Conservation (phyloP, 2,888 invertebrate species). For the Agrypnus murinus region DNA sequence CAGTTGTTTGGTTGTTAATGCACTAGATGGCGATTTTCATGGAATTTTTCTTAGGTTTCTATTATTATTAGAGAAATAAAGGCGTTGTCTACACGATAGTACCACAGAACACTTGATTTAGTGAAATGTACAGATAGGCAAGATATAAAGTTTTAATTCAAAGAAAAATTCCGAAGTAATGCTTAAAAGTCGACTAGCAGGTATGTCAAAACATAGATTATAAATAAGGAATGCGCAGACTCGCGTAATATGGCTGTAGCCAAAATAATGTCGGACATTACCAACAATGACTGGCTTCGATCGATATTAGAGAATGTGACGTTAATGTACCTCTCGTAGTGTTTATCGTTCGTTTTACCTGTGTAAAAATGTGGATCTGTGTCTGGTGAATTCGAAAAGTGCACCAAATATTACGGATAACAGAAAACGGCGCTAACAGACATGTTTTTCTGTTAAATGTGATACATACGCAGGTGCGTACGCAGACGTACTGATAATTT, state of each 20-base stretch:
- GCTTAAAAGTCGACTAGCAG: constrained; percentile 5
- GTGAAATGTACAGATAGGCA: neutral
- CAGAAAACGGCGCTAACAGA: constrained; percentile 68
- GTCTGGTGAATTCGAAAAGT: constrained; percentile 62
- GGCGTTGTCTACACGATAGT: constrained; percentile 3
- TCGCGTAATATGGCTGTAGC: constrained; percentile 79
- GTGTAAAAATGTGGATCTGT: constrained; percentile 65
- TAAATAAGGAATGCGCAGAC: constrained; percentile 76
- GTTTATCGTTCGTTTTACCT: constrained; percentile 63
- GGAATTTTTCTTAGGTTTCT: neutral
- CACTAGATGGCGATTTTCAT: neutral
- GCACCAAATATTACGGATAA: constrained; percentile 62
- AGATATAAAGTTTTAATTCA: neutral
- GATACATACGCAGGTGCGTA: constrained; percentile 91
- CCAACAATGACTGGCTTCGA: constrained; percentile 74
- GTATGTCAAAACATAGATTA: constrained; percentile 55
- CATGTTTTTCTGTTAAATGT: constrained; percentile 71
- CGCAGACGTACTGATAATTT: constrained; percentile 93
- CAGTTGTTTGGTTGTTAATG: too few relatives aligned
- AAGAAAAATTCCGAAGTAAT: constrained; percentile 6
- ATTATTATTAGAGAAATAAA: constrained; percentile 4
- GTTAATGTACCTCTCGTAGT: constrained; percentile 68
- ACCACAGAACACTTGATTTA: neutral
- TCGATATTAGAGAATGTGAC: constrained; percentile 75
- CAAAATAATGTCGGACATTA: constrained; percentile 71